These are phyloP conservation scores for Acipenser oxyrinchus DNA, from an alignment of 2,797 vertebrate genomes.

Conservation along the genomic window DNA sequence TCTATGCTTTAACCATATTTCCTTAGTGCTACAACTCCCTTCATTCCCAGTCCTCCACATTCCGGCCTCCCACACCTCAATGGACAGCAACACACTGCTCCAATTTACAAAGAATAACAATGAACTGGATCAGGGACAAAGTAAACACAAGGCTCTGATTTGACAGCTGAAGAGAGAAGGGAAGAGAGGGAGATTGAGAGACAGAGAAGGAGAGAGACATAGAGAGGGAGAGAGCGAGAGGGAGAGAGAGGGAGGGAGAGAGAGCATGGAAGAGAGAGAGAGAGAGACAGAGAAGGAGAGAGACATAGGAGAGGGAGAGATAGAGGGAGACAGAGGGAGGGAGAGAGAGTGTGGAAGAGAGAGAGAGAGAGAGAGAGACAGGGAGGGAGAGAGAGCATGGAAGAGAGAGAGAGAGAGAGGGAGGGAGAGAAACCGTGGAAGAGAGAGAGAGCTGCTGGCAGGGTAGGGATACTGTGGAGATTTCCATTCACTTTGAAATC, in stretches of 20 bases:
- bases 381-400: no score
- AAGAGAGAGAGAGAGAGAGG: no score
- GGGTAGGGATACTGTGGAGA: neutral
- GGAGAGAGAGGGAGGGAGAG: no score
- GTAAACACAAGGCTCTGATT: slow-evolving; percentile 35
- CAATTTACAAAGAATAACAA: slow-evolving; percentile 48
- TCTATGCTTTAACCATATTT: no score
- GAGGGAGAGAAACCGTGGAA: no score
- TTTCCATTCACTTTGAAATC: neutral
- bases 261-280: neutral
- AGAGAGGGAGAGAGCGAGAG: neutral
- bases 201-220: no score
- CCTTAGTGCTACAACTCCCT: neutral
- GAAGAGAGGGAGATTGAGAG: neutral
- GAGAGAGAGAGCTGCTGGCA: neutral
- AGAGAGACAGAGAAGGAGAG: slow-evolving; percentile 15
- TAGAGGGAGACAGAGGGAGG: slow-evolving; percentile 26
- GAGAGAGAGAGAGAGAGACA: slow-evolving; percentile 20
- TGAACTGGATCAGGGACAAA: slow-evolving; percentile 25
- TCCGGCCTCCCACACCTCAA: slow-evolving; percentile 37
- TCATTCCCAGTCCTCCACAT: slow-evolving; percentile 26
- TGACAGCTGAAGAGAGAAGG: slow-evolving; percentile 35
- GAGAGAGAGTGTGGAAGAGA: slow-evolving; percentile 26
- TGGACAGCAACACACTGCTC: slow-evolving; percentile 38
- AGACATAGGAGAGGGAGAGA: slow-evolving; percentile 31